Evolutionary conservation across 1,140 invertebrate species (phyloP), one percentile per base, ranked within the genome.

Genomic region (Musca domestica): DNA sequence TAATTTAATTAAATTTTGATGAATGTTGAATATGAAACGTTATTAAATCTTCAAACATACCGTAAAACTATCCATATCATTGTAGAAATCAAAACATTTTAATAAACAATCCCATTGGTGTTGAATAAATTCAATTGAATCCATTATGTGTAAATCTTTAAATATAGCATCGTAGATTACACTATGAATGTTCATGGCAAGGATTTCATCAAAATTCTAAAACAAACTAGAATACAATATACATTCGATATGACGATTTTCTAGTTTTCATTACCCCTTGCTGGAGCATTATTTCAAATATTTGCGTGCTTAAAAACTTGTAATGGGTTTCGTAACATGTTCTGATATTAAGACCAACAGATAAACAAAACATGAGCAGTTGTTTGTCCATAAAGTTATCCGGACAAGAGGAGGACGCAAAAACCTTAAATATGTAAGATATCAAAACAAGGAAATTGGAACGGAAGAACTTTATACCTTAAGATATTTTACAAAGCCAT

Each of bases 91-190:
- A 6, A 70, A 65, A 46, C 69, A 70, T 20, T 41, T 61, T 27
- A 25, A 51, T 23, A 70, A 63, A 58, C 69, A 70, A 46, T 58
- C 17, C 69, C 66, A 70, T 23, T 66, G 47, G 15, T 56, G 63
- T n/a, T 20, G 14, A 12, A 67, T 65, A 30, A 41, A 47, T 2
- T 48, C 49, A 14, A 46, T 25, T 3, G 66, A 61, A 41, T 68
- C 67, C 27, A 70, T 49, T 23, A 61, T 65, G 27, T 66, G 63
- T 6, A 70, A 12, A 61, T 67, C 63, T 51, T 68, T 70, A n/a
- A 65, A 58, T 12, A 65, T 63, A 19, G 66, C 64, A 52, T 70
- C 67, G 19, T 68, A 70, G 2, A 70, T 66, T 3, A 70, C 69
- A 34, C 67, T 34, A 5, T 67, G 69, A 17, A 70, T 70, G 17